Evolutionary conservation across 2,113 vertebrate species (phyloP), one percentile per base, ranked within the genome.

Genomic region (Propithecus coquereli): DNA sequence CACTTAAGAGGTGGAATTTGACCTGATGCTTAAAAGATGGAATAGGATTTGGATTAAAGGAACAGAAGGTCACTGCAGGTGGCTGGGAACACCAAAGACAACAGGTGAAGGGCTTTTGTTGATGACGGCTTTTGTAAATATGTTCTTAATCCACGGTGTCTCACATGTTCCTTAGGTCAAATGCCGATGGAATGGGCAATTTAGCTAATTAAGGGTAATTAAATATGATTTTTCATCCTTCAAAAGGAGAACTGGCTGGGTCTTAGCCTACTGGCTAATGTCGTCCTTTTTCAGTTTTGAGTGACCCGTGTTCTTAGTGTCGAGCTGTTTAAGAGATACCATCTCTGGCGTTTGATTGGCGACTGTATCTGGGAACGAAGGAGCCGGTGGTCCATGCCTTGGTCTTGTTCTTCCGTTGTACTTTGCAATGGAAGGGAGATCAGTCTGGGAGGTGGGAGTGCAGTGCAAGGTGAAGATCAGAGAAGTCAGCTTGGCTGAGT

Each of bases 161-260:
- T 18, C 25, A 4, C 8, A 0, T 43, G 74, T 66, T 37, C 2
- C 1, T 43, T 40, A 34, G 87, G 50, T 47, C 27, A 32, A 4
- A 43, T 10, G 0, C 34, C 10, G 34, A 2, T 3, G 27, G 34
- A 6, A 6, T 4, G 25, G 14, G 68, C 4, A 0, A 2, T 47
- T 6, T 3, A 25, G 74, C 17, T 76, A n/a, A 40, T 50, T 57
- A 18, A 14, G 34, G 52, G 16, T 27, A 23, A 59, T 73, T 59
- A 17, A 52, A 32, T 17, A 2, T 5, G 47, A 16, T 13, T 10
- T 47, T 77, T 52, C 12, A 4, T 37, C 57, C 40, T 22, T 16
- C 20, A 20, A 4, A 1, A 80, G 40, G 63, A 54, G 34, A 47
- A 13, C 18, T 34, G 65, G 34, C 4, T 3, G 34, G 37, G 40